phyloP scores from a whole-genome alignment of 2,797 vertebrate genomes.

The Poecilia velifera region DNA sequence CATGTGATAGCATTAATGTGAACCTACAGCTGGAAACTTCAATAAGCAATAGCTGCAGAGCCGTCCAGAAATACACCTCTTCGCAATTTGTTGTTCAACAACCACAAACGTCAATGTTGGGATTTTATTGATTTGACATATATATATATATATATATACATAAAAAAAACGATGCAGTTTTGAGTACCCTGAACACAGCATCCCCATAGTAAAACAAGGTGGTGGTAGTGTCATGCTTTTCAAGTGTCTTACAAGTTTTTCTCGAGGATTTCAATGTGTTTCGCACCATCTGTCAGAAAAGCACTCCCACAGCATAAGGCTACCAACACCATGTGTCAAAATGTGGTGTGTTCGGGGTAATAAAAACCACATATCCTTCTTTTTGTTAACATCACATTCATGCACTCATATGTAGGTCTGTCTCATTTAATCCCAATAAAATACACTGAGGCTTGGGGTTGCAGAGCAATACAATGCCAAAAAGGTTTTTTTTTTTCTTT shows the following conservation, averaged over 20 bases:
- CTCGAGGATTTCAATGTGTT: background rate
- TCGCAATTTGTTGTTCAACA: background rate
- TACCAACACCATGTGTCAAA: background rate
- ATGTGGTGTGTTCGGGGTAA: background rate
- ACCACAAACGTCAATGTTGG: background rate
- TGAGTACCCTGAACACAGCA: background rate
- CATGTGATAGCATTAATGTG: constrained; percentile 12
- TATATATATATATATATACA: too few relatives aligned
- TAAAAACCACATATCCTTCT: background rate
- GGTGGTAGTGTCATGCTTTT: background rate
- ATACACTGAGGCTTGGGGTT: background rate
- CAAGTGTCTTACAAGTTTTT: background rate
- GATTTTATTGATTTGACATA: background rate
- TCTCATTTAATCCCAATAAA: background rate
- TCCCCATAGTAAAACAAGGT: background rate
- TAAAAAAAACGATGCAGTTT: background rate
- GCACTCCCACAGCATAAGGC: background rate
- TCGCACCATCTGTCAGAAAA: background rate
- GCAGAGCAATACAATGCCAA: background rate
- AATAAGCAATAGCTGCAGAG: background rate
- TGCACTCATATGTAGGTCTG: background rate
- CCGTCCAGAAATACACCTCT: background rate
- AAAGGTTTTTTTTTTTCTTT: background rate
- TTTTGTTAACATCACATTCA: background rate
- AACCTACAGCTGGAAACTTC: constrained; percentile 6